Evolutionary conservation across 2,888 invertebrate species (phyloP).

Genomic region (Scaptomyza reducta): DNA sequence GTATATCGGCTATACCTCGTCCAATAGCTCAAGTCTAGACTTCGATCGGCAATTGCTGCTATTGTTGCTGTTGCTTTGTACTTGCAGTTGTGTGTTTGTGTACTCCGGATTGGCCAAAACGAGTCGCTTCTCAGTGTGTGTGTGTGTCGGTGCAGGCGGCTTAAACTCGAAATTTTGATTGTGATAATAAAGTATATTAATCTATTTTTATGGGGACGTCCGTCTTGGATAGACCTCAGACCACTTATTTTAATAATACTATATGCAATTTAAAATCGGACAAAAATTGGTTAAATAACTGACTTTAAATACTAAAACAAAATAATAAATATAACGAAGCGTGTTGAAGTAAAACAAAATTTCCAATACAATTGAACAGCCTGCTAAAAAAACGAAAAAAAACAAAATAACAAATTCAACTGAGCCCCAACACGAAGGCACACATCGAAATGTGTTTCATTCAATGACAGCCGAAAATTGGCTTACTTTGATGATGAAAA

Average conservation of each 20-base stretch:
- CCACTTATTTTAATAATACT: constrained; percentile 29
- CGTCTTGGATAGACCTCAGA: constrained; percentile 6
- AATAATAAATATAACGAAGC: constrained; percentile 21
- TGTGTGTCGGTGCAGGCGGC: constrained; percentile 1
- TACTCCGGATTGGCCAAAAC: not conserved
- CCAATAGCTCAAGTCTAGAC: not conserved
- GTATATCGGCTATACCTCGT: constrained; percentile 25
- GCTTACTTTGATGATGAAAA: not conserved
- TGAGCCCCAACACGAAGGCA: not conserved
- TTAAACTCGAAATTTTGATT: constrained; percentile 23
- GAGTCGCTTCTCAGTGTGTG: constrained; percentile 8
- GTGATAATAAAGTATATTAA: constrained; percentile 9
- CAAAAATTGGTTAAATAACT: constrained; percentile 21
- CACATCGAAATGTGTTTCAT: too few relatives aligned
- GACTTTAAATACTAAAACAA: constrained; percentile 47
- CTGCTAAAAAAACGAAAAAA: constrained; percentile 21
- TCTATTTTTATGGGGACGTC: constrained; percentile 9
- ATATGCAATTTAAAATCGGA: constrained; percentile 49
- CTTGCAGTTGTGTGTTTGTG: constrained; percentile 1
- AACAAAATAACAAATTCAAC: not conserved
- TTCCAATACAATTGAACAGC: constrained; percentile 16
- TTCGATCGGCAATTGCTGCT: not conserved
- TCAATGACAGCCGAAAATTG: not conserved
- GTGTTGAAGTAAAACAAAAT: not conserved
- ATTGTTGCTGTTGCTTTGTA: not conserved